Conservation (phyloP, 2,797 vertebrate genomes). For the Graptemys geographica region DNA sequence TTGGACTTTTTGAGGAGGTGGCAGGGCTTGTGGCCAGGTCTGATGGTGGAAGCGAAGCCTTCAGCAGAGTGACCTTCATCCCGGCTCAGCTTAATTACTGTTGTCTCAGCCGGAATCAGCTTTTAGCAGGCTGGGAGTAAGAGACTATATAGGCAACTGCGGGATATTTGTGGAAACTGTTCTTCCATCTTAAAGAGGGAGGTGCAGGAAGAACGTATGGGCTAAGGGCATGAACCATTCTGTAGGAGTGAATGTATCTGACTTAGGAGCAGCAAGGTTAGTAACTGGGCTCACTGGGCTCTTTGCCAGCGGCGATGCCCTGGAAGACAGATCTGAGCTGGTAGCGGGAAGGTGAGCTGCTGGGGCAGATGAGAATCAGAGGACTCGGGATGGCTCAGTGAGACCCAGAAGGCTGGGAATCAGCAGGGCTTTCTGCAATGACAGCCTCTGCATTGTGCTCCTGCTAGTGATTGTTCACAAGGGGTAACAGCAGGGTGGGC, state of each 20-base stretch:
- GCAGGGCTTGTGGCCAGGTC: neutral
- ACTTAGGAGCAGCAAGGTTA: neutral
- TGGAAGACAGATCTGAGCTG: neutral
- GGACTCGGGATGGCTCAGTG: neutral
- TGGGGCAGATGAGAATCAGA: fast-evolving
- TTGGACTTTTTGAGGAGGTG: neutral
- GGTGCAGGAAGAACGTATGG: neutral
- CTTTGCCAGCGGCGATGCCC: neutral
- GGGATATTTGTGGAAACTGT: neutral
- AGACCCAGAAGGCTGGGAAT: neutral
- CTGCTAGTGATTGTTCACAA: fast-evolving
- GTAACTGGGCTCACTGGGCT: neutral
- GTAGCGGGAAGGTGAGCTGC: neutral
- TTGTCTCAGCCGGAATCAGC: neutral
- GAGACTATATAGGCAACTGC: neutral
- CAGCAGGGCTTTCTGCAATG: neutral
- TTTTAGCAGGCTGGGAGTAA: neutral
- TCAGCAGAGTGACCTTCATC: neutral
- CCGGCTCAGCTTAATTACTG: neutral
- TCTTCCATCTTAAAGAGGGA: neutral
- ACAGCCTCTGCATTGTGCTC: neutral
- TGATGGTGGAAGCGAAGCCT: neutral
- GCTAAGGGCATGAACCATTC: neutral
- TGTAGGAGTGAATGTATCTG: neutral
- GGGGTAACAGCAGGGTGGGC: fast-evolving